These are phyloP conservation scores for Mesoligia furuncula DNA, from an alignment of 2,888 invertebrate species.

Conservation along the genomic window DNA sequence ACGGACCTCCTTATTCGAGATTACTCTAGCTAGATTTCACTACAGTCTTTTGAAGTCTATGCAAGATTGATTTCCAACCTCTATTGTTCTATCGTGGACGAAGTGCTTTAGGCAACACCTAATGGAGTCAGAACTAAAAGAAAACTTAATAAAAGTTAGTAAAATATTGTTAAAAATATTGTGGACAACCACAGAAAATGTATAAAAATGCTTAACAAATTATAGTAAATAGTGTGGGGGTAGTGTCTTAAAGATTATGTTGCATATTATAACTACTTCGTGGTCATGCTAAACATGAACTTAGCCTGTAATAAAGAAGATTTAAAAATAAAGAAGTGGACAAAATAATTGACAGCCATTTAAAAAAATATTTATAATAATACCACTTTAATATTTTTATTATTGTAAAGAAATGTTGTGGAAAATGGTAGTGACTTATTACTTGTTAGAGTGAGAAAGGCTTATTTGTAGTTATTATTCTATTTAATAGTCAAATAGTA, in stretches of 20 bases:
- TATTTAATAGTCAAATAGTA: conserved; percentile 47
- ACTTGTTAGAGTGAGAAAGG: conserved; percentile 43
- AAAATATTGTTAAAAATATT: conserved; percentile 5
- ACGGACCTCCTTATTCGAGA: background rate
- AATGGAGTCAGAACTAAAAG: background rate
- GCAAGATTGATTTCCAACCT: background rate
- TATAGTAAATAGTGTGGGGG: background rate
- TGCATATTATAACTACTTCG: background rate
- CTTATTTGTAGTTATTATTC: conserved; percentile 37
- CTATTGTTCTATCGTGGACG: conserved; percentile 2
- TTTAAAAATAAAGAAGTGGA: background rate
- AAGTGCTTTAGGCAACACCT: background rate
- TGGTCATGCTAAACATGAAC: background rate
- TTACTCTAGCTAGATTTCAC: conserved; percentile 10
- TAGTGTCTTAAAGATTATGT: background rate
- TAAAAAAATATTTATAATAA: background rate
- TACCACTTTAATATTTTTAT: conserved; percentile 1
- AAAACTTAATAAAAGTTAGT: background rate
- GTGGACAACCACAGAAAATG: background rate
- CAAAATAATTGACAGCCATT: conserved; percentile 18
- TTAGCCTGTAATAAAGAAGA: background rate
- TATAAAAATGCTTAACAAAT: conserved; percentile 10
- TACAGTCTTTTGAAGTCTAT: background rate
- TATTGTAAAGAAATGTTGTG: conserved; percentile 18
- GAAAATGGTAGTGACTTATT: conserved; percentile 47